Conservation (phyloP, 2,888 invertebrate genomes). For the Phytoseiulus persimilis region DNA sequence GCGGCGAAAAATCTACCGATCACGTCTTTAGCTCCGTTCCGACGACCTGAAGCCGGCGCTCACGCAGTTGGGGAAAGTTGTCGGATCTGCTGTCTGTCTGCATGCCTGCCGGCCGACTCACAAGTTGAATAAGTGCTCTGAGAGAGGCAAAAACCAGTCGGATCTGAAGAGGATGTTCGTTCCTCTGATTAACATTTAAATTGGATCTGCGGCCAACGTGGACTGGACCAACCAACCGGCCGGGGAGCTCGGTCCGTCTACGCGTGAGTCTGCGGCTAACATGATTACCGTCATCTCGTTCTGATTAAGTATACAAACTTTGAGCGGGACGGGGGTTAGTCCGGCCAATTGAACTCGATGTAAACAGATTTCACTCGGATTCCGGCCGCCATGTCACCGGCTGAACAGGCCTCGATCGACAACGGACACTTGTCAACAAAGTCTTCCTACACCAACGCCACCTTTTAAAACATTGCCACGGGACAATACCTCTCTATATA, state of each 20-base stretch:
- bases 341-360: background rate
- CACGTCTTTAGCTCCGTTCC: background rate
- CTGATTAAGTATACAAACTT: background rate
- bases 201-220: background rate
- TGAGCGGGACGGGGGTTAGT: background rate
- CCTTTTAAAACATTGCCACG: no score
- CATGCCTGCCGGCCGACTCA: background rate
- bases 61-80: background rate
- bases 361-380: background rate
- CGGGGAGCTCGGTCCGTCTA: no score
- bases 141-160: background rate
- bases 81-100: background rate
- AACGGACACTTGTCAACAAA: no score
- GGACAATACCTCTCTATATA: no score
- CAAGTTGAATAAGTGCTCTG: background rate
- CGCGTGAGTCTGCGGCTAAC: background rate
- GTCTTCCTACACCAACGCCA: no score
- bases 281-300: background rate
- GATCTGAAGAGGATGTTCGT: background rate
- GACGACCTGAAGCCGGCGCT: background rate
- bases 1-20: background rate
- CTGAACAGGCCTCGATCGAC: no score
- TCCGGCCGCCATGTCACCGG: background rate
- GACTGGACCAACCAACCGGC: no score
- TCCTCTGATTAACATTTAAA: conserved; percentile 5